Evolutionary conservation across 2,888 invertebrate species (phyloP).

Genomic region (Campaea margaritaria): DNA sequence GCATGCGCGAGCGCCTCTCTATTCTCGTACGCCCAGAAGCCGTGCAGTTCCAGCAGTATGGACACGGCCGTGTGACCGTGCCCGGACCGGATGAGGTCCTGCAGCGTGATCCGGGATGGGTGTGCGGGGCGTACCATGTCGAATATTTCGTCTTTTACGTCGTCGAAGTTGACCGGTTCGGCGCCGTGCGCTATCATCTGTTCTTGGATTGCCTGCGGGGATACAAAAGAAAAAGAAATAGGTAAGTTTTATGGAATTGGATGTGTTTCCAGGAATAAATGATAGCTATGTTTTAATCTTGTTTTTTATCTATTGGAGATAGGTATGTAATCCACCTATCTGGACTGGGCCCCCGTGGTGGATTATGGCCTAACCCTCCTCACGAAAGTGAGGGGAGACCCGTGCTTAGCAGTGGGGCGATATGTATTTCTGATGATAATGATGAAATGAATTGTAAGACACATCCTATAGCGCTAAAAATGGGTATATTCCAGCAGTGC

Average conservation of each 20-base stretch:
- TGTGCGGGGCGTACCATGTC: slow-evolving; percentile 98
- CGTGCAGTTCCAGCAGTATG: slow-evolving; percentile 97
- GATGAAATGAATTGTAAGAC: too few relatives aligned
- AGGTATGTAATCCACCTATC: too few relatives aligned
- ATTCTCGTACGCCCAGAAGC: slow-evolving; percentile 98
- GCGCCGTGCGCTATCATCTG: slow-evolving; percentile 95
- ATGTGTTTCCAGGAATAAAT: too few relatives aligned
- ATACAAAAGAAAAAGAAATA: not conserved
- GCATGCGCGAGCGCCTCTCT: slow-evolving; percentile 92
- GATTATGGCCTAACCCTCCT: too few relatives aligned
- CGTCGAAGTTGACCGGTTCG: slow-evolving; percentile 96
- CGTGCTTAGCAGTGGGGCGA: too few relatives aligned
- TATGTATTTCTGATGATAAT: too few relatives aligned
- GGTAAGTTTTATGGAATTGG: not conserved
- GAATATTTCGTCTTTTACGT: slow-evolving; percentile 98
- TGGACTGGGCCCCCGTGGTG: too few relatives aligned
- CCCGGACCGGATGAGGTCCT: slow-evolving; percentile 93
- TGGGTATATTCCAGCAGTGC: too few relatives aligned
- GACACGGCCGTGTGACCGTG: slow-evolving; percentile 97
- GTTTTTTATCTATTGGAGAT: too few relatives aligned
- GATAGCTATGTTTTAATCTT: too few relatives aligned
- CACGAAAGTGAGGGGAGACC: too few relatives aligned
- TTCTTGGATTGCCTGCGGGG: slow-evolving; percentile 92
- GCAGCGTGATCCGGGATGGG: slow-evolving; percentile 92
- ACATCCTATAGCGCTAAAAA: too few relatives aligned